These are phyloP conservation scores for Philopedon plagiatum DNA, from an alignment of 2,888 invertebrate species.

Conservation along the genomic window DNA sequence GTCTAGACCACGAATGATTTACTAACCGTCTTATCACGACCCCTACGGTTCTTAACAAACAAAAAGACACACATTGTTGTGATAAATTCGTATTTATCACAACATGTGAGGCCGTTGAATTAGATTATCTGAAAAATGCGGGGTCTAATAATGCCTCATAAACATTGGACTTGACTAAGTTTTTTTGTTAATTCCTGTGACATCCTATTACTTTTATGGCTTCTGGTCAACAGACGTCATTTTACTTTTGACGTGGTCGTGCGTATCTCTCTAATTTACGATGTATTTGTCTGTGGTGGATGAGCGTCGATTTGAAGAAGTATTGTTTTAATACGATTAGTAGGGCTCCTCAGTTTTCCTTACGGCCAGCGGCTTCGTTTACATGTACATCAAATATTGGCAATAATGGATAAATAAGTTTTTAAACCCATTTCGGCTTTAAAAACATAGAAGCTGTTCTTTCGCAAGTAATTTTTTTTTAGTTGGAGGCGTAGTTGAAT, in stretches of 20 bases:
- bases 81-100: constrained; percentile 41
- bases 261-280: neutral
- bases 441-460: too few relatives aligned
- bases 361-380: too few relatives aligned
- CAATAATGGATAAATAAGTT: too few relatives aligned
- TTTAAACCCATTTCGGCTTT: too few relatives aligned
- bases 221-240: neutral
- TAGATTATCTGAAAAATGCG: constrained; percentile 34
- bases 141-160: constrained; percentile 31
- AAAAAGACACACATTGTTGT: constrained; percentile 21
- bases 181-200: constrained; percentile 19
- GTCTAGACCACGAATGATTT: constrained; percentile 32
- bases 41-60: constrained; percentile 26
- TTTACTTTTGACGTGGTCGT: neutral
- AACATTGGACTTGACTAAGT: constrained; percentile 35
- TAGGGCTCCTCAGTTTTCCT: too few relatives aligned
- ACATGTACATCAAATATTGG: too few relatives aligned
- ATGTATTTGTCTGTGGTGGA: neutral
- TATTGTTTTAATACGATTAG: too few relatives aligned
- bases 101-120: constrained; percentile 35
- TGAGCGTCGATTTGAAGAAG: too few relatives aligned
- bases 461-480: too few relatives aligned
- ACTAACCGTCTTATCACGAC: constrained; percentile 35
- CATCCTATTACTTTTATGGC: constrained; percentile 10
- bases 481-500: too few relatives aligned